Conservation (phyloP, 2,888 invertebrate genomes). For the Rhimphoctona megacephalus region DNA sequence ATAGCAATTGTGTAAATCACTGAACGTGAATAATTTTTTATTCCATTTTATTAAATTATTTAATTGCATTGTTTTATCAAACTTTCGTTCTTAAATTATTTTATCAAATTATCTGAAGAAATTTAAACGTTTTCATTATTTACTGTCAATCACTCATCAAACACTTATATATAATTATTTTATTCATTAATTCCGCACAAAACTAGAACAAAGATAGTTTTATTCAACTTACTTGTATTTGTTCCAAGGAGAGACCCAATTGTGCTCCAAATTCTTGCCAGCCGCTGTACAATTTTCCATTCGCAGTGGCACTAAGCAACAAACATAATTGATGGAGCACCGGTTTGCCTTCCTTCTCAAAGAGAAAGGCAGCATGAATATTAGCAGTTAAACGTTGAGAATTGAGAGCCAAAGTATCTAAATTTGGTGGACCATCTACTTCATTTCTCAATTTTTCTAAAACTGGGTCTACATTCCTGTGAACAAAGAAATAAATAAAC, state of each 20-base stretch:
- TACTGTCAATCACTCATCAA: background rate
- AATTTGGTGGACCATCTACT: slow-evolving; percentile 74
- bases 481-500: slow-evolving; percentile 24
- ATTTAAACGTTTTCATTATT: background rate
- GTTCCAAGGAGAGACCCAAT: slow-evolving; percentile 79
- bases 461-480: slow-evolving; percentile 75
- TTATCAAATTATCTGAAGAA: background rate
- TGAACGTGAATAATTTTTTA: background rate
- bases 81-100: background rate
- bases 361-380: slow-evolving; percentile 79
- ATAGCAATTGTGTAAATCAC: background rate
- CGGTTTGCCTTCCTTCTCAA: slow-evolving; percentile 75
- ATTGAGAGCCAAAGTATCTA: slow-evolving; percentile 72
- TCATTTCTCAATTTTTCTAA: slow-evolving; percentile 78
- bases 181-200: background rate
- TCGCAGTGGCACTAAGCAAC: slow-evolving; percentile 77
- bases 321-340: slow-evolving; percentile 78
- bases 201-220: background rate
- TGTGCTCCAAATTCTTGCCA: slow-evolving; percentile 81
- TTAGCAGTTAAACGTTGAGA: slow-evolving; percentile 71
- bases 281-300: slow-evolving; percentile 77
- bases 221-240: slow-evolving; percentile 76
- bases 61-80: background rate
- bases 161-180: background rate
- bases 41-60: background rate